Conservation (phyloP, 2,797 vertebrate genomes). For the Trematomus bernacchii region DNA sequence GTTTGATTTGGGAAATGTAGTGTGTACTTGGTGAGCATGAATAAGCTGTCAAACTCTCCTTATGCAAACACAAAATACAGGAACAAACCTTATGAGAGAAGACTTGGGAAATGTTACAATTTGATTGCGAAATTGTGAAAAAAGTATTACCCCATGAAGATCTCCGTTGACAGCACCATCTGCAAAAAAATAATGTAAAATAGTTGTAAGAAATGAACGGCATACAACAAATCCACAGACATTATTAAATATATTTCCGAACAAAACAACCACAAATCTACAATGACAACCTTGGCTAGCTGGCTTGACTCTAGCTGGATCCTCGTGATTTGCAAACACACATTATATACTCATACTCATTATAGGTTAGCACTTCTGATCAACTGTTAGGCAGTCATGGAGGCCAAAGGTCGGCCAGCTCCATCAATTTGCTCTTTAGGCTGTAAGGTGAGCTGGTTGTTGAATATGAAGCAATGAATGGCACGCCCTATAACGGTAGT, state of each 20-base stretch:
- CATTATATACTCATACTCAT: slow-evolving; percentile 4
- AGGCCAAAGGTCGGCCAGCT: slow-evolving; percentile 62
- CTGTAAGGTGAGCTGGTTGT: not conserved
- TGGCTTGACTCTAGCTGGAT: not conserved
- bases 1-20: not conserved
- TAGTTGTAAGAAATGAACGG: slow-evolving; percentile 16
- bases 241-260: not conserved
- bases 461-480: slow-evolving; percentile 40
- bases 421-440: slow-evolving; percentile 13
- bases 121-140: not conserved
- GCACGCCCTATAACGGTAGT: not conserved
- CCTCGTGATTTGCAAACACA: not conserved
- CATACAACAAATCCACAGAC: not conserved
- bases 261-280: not conserved
- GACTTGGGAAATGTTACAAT: not conserved
- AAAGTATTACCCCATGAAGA: slow-evolving; percentile 88
- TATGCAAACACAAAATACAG: not conserved
- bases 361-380: slow-evolving; percentile 60
- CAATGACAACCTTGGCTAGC: no score
- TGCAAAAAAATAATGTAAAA: slow-evolving; percentile 61
- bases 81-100: not conserved
- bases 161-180: slow-evolving; percentile 92
- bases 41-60: not conserved
- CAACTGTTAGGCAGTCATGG: not conserved
- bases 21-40: not conserved